A percentile compares a stretch with the other conserved stretches of the same genome.
Conservation (phyloP, 2,888 invertebrate genomes). For the Listrodromus nycthemerus region DNA sequence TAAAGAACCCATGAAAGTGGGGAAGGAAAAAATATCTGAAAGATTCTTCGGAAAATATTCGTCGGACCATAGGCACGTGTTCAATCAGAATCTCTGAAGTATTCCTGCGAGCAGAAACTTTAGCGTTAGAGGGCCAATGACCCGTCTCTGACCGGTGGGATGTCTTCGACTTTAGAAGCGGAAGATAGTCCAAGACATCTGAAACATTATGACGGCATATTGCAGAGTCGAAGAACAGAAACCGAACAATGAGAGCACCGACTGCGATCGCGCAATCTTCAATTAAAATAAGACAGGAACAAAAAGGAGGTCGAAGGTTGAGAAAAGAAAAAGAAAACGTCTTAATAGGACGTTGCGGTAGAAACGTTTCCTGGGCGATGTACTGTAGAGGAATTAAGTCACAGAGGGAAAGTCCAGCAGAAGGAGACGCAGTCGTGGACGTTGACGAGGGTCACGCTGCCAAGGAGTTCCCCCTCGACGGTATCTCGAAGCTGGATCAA, state of each 20-base stretch:
- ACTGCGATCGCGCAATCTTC: neutral
- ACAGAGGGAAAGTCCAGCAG: constrained; percentile 26
- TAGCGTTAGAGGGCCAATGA: neutral
- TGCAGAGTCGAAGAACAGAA: neutral
- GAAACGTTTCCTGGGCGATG: constrained; percentile 48
- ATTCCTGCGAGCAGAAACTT: neutral
- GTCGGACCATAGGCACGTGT: neutral
- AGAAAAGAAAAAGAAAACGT: constrained; percentile 11
- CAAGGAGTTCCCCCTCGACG: constrained; percentile 68
- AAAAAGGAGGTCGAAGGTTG: neutral
- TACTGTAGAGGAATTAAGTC: constrained; percentile 53
- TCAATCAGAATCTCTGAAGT: neutral
- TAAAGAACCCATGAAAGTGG: constrained; percentile 27
- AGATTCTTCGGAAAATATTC: neutral
- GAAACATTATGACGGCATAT: neutral
- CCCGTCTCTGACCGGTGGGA: neutral
- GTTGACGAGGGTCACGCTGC: constrained; percentile 66
- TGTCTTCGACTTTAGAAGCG: neutral
- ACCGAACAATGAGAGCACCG: neutral
- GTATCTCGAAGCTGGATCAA: constrained; percentile 75
- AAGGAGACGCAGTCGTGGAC: constrained; percentile 61
- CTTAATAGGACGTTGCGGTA: constrained; percentile 26
- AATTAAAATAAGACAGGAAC: neutral
- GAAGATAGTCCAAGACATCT: neutral
- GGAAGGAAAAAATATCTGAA: neutral